phyloP scores from a whole-genome alignment of 1,140 invertebrate species.

The Aphaenogaster ashmeadi region DNA sequence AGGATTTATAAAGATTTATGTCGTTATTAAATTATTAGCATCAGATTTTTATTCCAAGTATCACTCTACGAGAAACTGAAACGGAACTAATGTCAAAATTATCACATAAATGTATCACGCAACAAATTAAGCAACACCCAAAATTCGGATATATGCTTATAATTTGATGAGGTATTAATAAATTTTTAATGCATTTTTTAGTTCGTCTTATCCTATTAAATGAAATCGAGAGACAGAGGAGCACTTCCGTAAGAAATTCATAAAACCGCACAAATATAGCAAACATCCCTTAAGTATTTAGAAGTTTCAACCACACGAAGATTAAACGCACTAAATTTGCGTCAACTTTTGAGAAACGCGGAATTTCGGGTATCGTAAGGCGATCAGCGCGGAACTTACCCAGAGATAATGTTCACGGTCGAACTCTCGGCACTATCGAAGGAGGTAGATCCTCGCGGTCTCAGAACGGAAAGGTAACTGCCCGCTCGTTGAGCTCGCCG shows the following conservation, averaged over 20 bases:
- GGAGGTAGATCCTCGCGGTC: constrained; percentile 83
- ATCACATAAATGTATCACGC: not conserved
- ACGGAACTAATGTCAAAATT: not conserved
- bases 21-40: not conserved
- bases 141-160: not conserved
- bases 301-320: not conserved
- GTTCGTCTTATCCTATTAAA: not conserved
- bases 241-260: constrained; percentile 9
- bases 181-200: not conserved
- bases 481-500: constrained; percentile 73
- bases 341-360: not conserved
- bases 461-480: constrained; percentile 86
- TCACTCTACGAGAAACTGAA: not conserved
- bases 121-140: not conserved
- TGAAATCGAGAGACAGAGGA: not conserved
- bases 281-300: not conserved
- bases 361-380: not conserved
- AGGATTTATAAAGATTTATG: not conserved
- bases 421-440: constrained; percentile 41
- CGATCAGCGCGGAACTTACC: constrained; percentile 49
- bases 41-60: not conserved
- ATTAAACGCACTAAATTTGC: not conserved
- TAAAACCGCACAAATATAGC: not conserved
- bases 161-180: not conserved
- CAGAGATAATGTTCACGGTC: constrained; percentile 50